Conservation (phyloP, 2,888 invertebrate genomes). For the Phyllotreta cruciferae region DNA sequence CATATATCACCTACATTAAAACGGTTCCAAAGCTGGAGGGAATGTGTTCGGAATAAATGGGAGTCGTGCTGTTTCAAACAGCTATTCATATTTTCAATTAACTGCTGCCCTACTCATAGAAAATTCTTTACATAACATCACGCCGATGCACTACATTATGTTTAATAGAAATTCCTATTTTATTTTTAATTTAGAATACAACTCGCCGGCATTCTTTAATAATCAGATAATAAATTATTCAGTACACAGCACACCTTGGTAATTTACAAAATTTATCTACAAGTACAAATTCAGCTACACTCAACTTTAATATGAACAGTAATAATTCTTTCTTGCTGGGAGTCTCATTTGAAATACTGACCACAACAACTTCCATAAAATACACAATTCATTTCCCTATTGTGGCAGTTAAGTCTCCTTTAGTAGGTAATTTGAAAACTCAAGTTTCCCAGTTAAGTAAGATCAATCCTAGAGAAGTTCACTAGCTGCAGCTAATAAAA, state of each 20-base stretch:
- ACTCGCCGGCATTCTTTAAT: no score
- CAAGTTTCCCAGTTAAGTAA: slow-evolving; percentile 13
- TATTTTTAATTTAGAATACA: not conserved
- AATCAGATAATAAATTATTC: not conserved
- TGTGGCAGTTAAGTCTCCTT: slow-evolving; percentile 5
- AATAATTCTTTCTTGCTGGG: no score
- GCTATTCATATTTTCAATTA: slow-evolving; percentile 31
- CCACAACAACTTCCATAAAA: not conserved
- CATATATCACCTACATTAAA: slow-evolving; percentile 30
- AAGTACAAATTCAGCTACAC: no score
- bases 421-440: slow-evolving; percentile 10
- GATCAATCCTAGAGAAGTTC: slow-evolving; percentile 14
- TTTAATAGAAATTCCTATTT: slow-evolving; percentile 8
- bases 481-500: slow-evolving; percentile 21
- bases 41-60: slow-evolving; percentile 29
- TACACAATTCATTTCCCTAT: not conserved
- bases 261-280: no score
- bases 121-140: slow-evolving; percentile 24
- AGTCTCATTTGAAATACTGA: no score
- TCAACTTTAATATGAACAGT: no score
- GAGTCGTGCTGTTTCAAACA: slow-evolving; percentile 25
- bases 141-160: not conserved
- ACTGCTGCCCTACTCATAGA: slow-evolving; percentile 22
- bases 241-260: not conserved
- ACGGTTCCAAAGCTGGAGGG: slow-evolving; percentile 25